Conservation (phyloP, 2,113 vertebrate genomes). For the Nyctereutes procyonoides region DNA sequence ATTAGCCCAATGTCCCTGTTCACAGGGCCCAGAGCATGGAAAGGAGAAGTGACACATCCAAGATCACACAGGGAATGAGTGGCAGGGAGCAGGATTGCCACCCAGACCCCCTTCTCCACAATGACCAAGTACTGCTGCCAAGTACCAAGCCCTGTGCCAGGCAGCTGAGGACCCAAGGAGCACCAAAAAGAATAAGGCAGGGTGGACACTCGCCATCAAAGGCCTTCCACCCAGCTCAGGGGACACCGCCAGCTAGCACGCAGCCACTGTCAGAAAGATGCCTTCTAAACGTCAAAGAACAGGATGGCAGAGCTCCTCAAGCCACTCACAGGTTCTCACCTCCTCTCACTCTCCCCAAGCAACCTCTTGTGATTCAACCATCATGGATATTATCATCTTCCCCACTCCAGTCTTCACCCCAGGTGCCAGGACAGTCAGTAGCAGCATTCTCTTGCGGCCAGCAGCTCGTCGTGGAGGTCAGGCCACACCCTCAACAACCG, state of each 20-base stretch:
- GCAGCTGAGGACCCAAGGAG: neutral
- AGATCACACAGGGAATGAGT: neutral
- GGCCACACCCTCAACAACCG: neutral
- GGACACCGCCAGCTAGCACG: fast-evolving
- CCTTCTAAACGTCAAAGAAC: neutral
- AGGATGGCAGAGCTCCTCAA: neutral
- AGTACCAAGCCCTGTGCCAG: neutral
- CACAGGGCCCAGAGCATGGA: slow-evolving; percentile 40
- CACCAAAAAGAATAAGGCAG: neutral
- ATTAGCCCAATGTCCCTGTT: neutral
- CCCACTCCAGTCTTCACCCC: neutral
- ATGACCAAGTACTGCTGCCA: neutral
- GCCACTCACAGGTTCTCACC: neutral
- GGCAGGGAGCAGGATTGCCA: neutral
- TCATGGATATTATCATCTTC: neutral
- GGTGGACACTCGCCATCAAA: fast-evolving
- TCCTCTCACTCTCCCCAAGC: neutral
- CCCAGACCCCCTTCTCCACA: neutral
- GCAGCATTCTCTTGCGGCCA: neutral
- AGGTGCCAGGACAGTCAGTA: neutral
- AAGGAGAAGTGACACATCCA: slow-evolving; percentile 66
- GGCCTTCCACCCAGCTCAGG: neutral
- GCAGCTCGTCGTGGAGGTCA: neutral
- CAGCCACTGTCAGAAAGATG: neutral
- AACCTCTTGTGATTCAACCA: neutral